phyloP scores from a whole-genome alignment of 2,113 vertebrate species.

The Gambusia affinis region DNA sequence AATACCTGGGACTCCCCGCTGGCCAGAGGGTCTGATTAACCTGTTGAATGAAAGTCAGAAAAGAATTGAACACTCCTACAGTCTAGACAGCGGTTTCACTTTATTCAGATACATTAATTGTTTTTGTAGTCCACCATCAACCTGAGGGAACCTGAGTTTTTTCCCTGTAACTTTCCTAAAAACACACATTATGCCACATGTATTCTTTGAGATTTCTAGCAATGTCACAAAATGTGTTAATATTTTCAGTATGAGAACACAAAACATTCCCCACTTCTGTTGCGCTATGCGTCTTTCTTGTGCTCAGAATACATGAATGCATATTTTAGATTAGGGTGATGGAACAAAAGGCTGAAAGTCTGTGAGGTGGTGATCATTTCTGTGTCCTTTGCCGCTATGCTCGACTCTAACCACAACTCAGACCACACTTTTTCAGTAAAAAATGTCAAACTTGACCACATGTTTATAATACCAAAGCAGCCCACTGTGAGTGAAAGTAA shows the following conservation, averaged over 20 bases:
- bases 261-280: neutral
- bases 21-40: slow-evolving; percentile 1
- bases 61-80: slow-evolving; percentile 23
- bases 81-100: slow-evolving; percentile 50
- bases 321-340: neutral
- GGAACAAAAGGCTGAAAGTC: neutral
- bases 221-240: neutral
- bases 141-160: neutral
- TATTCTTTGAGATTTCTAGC: neutral
- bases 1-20: slow-evolving; percentile 58
- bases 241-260: neutral
- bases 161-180: neutral
- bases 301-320: neutral
- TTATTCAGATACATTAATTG: slow-evolving; percentile 1
- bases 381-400: neutral
- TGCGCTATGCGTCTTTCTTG: neutral
- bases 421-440: neutral
- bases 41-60: neutral
- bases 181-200: neutral
- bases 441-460: neutral
- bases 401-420: neutral
- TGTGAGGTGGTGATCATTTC: neutral
- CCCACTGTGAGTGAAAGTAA: neutral
- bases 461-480: neutral
- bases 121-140: neutral